Evolutionary conservation across 2,888 invertebrate genomes (phyloP).

Genomic region (Lepidocyrtoides sp.): DNA sequence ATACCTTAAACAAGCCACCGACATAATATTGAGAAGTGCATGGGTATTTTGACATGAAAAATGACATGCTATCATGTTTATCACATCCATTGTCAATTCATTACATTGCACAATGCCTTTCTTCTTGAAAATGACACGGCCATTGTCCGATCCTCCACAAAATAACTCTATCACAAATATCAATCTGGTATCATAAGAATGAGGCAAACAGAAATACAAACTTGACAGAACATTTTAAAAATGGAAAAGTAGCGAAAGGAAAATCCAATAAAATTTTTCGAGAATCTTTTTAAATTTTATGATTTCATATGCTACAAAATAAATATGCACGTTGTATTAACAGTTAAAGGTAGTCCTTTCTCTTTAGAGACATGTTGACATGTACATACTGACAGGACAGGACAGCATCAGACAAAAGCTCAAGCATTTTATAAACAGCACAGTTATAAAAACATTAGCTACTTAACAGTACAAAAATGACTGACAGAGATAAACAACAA

Average conservation of each 20-base stretch:
- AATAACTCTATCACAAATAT: slow-evolving; percentile 78
- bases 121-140: slow-evolving; percentile 83
- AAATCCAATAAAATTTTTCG: too few relatives aligned
- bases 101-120: slow-evolving; percentile 83
- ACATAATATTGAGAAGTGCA: slow-evolving; percentile 37
- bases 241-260: background rate
- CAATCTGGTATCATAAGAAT: slow-evolving; percentile 52
- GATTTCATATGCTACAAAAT: background rate
- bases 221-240: background rate
- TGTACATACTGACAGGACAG: too few relatives aligned
- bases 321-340: background rate
- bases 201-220: background rate
- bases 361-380: too few relatives aligned
- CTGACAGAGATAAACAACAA: too few relatives aligned
- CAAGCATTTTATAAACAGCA: too few relatives aligned
- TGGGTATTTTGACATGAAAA: slow-evolving; percentile 85
- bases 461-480: too few relatives aligned
- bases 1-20: background rate
- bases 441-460: too few relatives aligned
- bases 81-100: slow-evolving; percentile 85
- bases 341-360: background rate
- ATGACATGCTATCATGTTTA: slow-evolving; percentile 85
- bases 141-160: slow-evolving; percentile 81
- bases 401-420: too few relatives aligned
- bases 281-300: background rate